Base-by-base conservation (phyloP, 1,140 invertebrate genomes). In the Arctopsyche grandis region DNA sequence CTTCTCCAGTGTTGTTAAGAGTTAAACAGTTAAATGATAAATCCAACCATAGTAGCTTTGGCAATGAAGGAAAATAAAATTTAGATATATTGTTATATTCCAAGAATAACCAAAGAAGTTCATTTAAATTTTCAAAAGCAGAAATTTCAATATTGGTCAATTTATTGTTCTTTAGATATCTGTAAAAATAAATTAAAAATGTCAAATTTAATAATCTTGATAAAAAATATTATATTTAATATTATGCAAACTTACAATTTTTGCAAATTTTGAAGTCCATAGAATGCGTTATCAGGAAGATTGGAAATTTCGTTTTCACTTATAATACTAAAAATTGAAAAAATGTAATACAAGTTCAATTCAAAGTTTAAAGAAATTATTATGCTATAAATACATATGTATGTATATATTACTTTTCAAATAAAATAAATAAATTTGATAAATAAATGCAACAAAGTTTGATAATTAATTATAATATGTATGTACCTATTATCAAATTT, bases 21-120 rank as follows among this genome's bases (percentile, higher is more conserved):
- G 86, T 88, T 24, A 91, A 82, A 0, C 82, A 78, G 84, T 91
- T 88, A 73, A 85, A 84, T 85, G 86, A 91, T 84, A 92, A 85
- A 52, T 88, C 85, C 5, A 91, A 80, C 81, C 84, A 85, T 5
- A 84, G 84, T 77, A 90, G 86, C 16, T 69, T 56, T 19, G 43
- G 63, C 1, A 76, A 44, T 22, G 26, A 46, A 0, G 74, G 66
- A 14, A 80, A 14, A 0, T 43, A 16, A 12, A 80, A 63, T 26
- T 77, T 21, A 14, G 44, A 21, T 21, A 80, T 16, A 10, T 26
- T 14, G 52, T 80, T 90, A 66, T 86, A 79, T 10, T 88, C 83
- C 16, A 88, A 79, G 77, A 84, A 85, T 29, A 73, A 24, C 78
- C 79, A 75, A 86, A 56, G 22, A 75, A 90, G 85, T 84, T 84